Evolutionary conservation across 2,888 invertebrate species (phyloP).

Genomic region (Acleris cristana): DNA sequence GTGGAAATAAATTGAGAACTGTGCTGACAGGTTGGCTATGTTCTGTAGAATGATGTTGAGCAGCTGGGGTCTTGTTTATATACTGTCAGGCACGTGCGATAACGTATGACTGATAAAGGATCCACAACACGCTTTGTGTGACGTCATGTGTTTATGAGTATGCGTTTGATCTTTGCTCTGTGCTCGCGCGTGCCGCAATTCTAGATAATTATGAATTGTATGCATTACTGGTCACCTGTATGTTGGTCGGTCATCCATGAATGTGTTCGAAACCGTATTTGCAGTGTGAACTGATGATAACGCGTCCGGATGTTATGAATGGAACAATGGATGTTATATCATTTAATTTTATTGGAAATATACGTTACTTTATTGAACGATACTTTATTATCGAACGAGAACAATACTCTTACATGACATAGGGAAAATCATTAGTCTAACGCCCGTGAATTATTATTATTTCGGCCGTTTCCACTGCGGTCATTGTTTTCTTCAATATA

Average conservation of each 20-base stretch:
- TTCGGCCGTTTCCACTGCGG: too few relatives aligned
- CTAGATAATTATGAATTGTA: conserved; percentile 18
- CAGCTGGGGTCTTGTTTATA: conserved; percentile 48
- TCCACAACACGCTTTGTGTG: conserved; percentile 49
- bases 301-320: conserved; percentile 1
- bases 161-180: conserved; percentile 66
- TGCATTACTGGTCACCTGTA: conserved; percentile 26
- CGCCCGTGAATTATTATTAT: too few relatives aligned
- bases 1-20: conserved; percentile 25
- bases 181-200: conserved; percentile 57
- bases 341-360: too few relatives aligned
- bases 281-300: background rate
- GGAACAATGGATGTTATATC: too few relatives aligned
- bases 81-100: conserved; percentile 57
- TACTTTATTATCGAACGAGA: too few relatives aligned
- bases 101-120: conserved; percentile 57
- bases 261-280: background rate
- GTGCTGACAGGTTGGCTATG: conserved; percentile 10
- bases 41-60: conserved; percentile 25
- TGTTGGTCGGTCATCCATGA: background rate
- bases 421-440: too few relatives aligned
- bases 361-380: too few relatives aligned
- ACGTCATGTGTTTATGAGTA: conserved; percentile 48
- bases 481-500: too few relatives aligned
- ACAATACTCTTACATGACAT: too few relatives aligned